Evolutionary conservation across 2,797 vertebrate genomes (phyloP), one percentile per base, ranked within the genome.

Genomic region (Aphelocoma californica): DNA sequence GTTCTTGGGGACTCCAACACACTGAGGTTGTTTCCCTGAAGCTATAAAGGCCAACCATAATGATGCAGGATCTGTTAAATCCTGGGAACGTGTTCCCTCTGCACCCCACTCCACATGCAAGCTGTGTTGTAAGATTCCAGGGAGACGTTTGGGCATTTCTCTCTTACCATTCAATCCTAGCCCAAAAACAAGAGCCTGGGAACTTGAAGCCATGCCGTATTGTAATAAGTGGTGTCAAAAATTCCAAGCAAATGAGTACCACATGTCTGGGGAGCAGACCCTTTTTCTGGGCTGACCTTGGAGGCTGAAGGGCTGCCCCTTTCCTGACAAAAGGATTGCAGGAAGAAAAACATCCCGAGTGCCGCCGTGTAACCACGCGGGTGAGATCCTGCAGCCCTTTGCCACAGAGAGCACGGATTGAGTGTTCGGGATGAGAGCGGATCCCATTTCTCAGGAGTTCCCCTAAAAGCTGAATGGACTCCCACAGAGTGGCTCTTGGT

Each of bases 301-400:
- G 61, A 48, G 72, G 77, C 40, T 32, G 44, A 80, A 47, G 3
- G 26, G 73, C 67, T 90, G 85, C 74, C 75, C 88, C 82, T 29
- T 56, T 64, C 40, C 80, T 48, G 83, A 90, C 65, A 73, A 64
- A 95, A 81, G 61, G 53, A 34, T 2, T 54, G 73, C 24, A 65
- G 45, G 45, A 82, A 67, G 72, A 10, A 72, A 93, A 88, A 83
- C 66, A 90, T 29, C 78, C 70, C 5, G 0, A 18, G 26, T 13
- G 61, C 57, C 0, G 0, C 70, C 0, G 8, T 1, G 6, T 4
- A 54, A 67, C 18, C 10, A 0, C 0, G 0, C 0, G 10, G 44
- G 26, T 16, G 36, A 71, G 74, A 67, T 3, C 6, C 71, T 3
- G 34, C 2, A 3, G 57, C 87, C 74, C 44, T 65, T 21, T 12